These are phyloP conservation scores for Anolis apletophallus DNA, from an alignment of 2,797 vertebrate species.

Conservation along the genomic window DNA sequence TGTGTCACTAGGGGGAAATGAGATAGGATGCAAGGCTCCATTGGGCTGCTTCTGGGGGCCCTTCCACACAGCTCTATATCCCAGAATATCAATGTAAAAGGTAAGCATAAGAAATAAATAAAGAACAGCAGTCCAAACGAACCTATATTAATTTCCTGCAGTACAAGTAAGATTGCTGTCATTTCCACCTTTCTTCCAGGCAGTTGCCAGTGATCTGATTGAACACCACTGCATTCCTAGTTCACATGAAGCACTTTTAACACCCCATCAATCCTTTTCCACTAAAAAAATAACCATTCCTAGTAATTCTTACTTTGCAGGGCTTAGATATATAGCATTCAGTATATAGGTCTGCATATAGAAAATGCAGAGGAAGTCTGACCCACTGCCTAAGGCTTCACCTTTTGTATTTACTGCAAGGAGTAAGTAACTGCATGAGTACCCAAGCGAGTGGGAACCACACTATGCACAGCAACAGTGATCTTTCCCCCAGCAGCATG, in stretches of 20 bases:
- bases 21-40: not conserved
- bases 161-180: slow-evolving; percentile 43
- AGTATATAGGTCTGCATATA: slow-evolving; percentile 61
- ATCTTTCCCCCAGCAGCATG: not conserved
- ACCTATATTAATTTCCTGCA: slow-evolving; percentile 32
- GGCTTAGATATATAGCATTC: slow-evolving; percentile 51
- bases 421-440: slow-evolving; percentile 27
- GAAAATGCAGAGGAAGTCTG: slow-evolving; percentile 60
- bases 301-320: no score
- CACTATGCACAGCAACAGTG: not conserved
- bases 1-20: not conserved
- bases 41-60: not conserved
- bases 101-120: slow-evolving; percentile 26
- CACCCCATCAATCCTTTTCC: slow-evolving; percentile 27
- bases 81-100: not conserved
- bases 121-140: slow-evolving; percentile 43
- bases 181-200: slow-evolving; percentile 58
- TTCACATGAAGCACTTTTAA: slow-evolving; percentile 56
- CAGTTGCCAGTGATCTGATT: slow-evolving; percentile 59
- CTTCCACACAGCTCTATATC: no score
- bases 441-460: not conserved
- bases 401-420: not conserved
- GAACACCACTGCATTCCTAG: slow-evolving; percentile 58
- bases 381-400: slow-evolving; percentile 43
- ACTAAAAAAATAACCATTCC: not conserved